Evolutionary conservation across 2,797 vertebrate genomes (phyloP).

Genomic region (Morelia viridis): DNA sequence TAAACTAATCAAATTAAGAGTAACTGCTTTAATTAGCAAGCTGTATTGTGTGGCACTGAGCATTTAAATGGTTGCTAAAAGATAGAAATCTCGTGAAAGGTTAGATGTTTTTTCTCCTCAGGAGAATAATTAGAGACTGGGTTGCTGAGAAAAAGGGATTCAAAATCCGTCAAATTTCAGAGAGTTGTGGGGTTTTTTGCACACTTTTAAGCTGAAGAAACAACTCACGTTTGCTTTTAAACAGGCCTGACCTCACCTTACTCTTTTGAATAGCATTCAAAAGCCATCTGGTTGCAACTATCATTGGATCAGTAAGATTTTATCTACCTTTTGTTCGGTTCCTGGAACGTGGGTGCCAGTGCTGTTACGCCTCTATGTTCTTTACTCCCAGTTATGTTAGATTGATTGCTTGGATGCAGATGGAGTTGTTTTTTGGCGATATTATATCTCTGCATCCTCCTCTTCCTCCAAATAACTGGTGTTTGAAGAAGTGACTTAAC

Average conservation of each 20-base stretch:
- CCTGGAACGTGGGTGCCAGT: not conserved
- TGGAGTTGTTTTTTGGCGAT: not conserved
- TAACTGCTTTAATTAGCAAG: conserved; percentile 34
- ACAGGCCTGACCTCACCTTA: not conserved
- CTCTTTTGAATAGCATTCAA: not conserved
- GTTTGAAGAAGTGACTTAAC: not conserved
- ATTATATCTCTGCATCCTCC: not conserved
- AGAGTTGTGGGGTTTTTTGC: not conserved
- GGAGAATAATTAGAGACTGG: not conserved
- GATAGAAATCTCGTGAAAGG: not conserved
- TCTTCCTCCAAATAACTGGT: not conserved
- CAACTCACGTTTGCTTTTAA: not conserved
- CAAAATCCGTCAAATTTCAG: not conserved
- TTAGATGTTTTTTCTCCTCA: not conserved
- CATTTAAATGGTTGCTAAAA: not conserved
- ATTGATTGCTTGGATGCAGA: not conserved
- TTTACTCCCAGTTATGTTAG: not conserved
- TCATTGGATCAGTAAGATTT: not conserved
- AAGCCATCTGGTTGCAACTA: not conserved
- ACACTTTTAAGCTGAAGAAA: not conserved
- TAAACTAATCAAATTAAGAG: conserved; percentile 57
- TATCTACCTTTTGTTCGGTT: not conserved
- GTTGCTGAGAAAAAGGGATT: not conserved
- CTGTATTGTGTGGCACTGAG: accelerated
- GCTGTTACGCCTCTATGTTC: not conserved